phyloP scores from a whole-genome alignment of 2,113 vertebrate genomes.

The Antigone vipio region DNA sequence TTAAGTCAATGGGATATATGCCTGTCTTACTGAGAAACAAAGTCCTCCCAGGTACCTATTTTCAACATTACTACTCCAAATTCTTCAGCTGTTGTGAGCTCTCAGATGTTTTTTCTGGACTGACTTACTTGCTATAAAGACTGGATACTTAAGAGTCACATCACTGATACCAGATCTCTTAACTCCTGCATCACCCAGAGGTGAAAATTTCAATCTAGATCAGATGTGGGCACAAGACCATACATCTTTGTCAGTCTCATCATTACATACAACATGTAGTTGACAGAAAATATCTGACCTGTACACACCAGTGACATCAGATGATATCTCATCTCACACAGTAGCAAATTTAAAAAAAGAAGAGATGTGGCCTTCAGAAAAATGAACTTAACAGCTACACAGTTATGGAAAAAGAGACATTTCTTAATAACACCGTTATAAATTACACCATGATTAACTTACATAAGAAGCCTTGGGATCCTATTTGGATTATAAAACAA shows the following conservation, averaged over 20 bases:
- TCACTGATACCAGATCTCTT: background rate
- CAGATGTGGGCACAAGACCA: background rate
- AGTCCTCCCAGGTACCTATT: background rate
- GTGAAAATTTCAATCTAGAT: background rate
- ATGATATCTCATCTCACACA: background rate
- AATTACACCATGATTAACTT: background rate
- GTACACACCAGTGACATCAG: background rate
- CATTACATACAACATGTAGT: background rate
- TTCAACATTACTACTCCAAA: background rate
- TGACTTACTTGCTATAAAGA: background rate
- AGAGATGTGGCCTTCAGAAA: background rate
- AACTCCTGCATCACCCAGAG: background rate
- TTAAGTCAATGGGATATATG: background rate
- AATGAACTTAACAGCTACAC: background rate
- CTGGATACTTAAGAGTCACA: background rate
- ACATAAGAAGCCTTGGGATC: background rate
- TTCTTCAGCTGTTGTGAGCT: background rate
- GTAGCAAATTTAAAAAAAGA: background rate
- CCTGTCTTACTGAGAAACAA: background rate
- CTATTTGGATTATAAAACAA: background rate
- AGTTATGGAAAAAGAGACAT: background rate
- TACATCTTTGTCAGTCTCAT: background rate
- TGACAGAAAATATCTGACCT: background rate
- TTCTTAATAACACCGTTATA: background rate
- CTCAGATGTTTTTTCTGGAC: background rate